phyloP scores from a whole-genome alignment of 1,140 invertebrate species.

The Carposina sasakii region DNA sequence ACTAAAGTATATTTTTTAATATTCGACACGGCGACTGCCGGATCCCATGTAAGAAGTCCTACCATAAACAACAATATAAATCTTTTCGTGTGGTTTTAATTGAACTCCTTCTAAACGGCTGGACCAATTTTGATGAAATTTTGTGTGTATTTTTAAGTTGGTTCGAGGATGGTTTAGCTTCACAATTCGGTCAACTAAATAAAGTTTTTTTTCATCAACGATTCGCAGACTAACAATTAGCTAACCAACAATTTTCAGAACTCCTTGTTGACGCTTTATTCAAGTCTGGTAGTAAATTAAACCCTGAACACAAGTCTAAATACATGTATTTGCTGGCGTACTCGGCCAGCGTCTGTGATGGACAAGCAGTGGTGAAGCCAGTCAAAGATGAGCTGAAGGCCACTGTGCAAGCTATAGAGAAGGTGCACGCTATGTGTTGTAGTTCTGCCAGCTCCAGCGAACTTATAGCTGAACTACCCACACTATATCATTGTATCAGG shows the following conservation, averaged over 20 bases:
- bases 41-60: too few species aligned
- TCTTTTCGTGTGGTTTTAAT: too few species aligned
- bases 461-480: constrained; percentile 90
- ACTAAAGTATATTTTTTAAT: too few species aligned
- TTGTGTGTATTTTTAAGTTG: too few species aligned
- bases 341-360: constrained; percentile 93
- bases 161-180: too few species aligned
- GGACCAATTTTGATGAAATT: too few species aligned
- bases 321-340: constrained; percentile 97
- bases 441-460: constrained; percentile 94
- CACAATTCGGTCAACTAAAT: too few species aligned
- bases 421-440: constrained; percentile 92
- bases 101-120: too few species aligned
- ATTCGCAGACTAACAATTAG: too few species aligned
- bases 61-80: too few species aligned
- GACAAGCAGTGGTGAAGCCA: constrained; percentile 78
- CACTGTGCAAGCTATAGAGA: constrained; percentile 94
- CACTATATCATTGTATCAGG: constrained; percentile 92
- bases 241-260: constrained; percentile 78
- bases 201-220: too few species aligned
- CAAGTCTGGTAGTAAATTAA: constrained; percentile 92
- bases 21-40: too few species aligned
- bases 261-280: constrained; percentile 95
- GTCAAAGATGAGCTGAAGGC: constrained; percentile 92
- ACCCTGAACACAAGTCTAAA: constrained; percentile 97